phyloP scores from a whole-genome alignment of 2,797 vertebrate species.

The Pitangus sulphuratus region DNA sequence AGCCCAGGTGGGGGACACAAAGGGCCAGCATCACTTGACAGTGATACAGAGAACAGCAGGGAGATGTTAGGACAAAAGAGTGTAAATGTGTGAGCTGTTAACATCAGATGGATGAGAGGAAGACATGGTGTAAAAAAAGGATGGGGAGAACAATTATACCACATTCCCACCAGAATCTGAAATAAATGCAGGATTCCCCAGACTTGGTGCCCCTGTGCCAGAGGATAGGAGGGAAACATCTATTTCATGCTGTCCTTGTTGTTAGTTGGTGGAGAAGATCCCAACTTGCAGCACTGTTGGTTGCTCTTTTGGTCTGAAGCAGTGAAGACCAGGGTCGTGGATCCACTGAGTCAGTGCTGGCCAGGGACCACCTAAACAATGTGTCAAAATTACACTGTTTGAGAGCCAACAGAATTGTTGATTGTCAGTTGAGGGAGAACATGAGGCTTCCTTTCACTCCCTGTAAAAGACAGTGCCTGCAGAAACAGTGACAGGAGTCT shows the following conservation, averaged over 20 bases:
- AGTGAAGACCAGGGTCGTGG: neutral
- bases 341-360: neutral
- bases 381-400: neutral
- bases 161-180: neutral
- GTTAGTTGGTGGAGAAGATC: neutral
- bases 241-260: neutral
- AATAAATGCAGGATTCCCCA: neutral
- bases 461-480: rapidly evolving
- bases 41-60: neutral
- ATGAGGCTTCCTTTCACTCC: neutral
- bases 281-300: neutral
- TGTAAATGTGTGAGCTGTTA: neutral
- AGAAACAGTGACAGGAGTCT: neutral
- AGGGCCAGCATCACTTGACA: neutral
- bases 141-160: neutral
- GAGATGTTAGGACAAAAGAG: neutral
- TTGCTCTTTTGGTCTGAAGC: neutral
- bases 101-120: neutral
- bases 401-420: neutral
- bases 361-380: rapidly evolving
- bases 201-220: neutral
- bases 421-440: rapidly evolving
- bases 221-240: neutral
- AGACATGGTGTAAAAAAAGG: neutral
- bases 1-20: rapidly evolving